A percentile compares a stretch with the other conserved stretches of the same genome.
Evolutionary conservation across 2,888 invertebrate genomes (phyloP).

Genomic region (Caenorhabditis japonica): DNA sequence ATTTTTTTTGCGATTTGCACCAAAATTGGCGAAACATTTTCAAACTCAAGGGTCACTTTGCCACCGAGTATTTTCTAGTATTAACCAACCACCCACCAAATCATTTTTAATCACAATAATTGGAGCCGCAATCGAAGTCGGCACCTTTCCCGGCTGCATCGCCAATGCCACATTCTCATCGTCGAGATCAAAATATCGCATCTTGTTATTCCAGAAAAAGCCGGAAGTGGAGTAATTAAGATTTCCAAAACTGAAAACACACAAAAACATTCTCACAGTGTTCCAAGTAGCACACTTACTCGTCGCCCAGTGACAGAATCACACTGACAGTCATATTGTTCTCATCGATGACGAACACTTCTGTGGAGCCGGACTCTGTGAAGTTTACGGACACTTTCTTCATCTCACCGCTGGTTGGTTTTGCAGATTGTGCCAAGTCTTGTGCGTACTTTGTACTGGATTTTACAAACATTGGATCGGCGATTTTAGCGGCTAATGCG

Average conservation of each 20-base stretch:
- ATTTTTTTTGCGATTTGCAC: too few species aligned
- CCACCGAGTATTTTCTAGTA: too few species aligned
- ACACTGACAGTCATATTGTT: conserved; percentile 50
- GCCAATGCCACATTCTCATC: conserved; percentile 32
- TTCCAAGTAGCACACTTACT: conserved; percentile 11
- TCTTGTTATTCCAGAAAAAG: conserved; percentile 48
- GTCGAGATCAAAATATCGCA: conserved; percentile 40
- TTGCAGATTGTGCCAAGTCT: conserved; percentile 28
- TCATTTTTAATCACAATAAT: conserved; percentile 43
- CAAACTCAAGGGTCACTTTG: too few species aligned
- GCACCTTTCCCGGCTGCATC: conserved; percentile 55
- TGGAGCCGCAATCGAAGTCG: conserved; percentile 37
- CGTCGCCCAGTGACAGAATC: conserved; percentile 47
- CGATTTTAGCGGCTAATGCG: conserved; percentile 19
- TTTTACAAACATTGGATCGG: conserved; percentile 44
- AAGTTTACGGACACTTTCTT: conserved; percentile 20
- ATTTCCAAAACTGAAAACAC: conserved; percentile 42
- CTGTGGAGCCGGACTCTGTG: conserved; percentile 37
- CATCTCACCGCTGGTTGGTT: conserved; percentile 15
- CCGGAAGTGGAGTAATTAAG: conserved; percentile 19
- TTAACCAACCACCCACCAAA: conserved; percentile 19
- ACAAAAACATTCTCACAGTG: too few species aligned
- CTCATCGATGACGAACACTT: conserved; percentile 48
- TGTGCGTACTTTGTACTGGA: conserved; percentile 27
- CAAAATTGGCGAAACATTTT: too few species aligned